Evolutionary conservation across 1,140 invertebrate genomes (phyloP), one percentile per base, ranked within the genome.

Genomic region (Theocolax elegans): DNA sequence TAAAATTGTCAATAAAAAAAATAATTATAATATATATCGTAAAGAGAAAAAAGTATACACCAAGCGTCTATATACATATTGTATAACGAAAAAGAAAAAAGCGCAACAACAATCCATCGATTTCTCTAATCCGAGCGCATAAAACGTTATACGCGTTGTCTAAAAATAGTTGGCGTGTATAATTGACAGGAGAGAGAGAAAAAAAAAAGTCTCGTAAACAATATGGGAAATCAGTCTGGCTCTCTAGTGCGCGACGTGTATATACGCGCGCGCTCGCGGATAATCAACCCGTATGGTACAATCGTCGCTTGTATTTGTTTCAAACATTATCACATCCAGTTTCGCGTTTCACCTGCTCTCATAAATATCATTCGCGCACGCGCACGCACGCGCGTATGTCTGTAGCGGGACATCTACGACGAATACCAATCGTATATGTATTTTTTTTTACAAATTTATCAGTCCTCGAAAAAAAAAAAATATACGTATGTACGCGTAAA

Each of bases 271-370:
- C 62, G 59, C 17, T 10, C 35, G 49, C 70, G 64, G 58, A 72
- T 72, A 72, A 72, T 72, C 71, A 63, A 63, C 71, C 71, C 71
- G 71, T 72, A 72, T 72, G 64, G 42, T 49, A 49, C 63, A 62
- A 72, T 67, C 63, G 40, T 71, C 60, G 65, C 35, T 44, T 54
- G 21, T 60, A 53, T 72, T 67, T 67, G 64, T 67, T 72, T 72
- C 64, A 38, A 63, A 54, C 64, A 67, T 71, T 72, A 72, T 72
- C 71, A 67, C 64, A 67, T 72, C 71, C 69, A 71, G 69, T 71
- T 71, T 71, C 64, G 58, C 65, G 71, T 72, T 72, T 67, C 71
- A 72, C 71, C 71, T 72, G 71, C 71, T 66, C 71, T 56, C 71
- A 63, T 66, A 71, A 65, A 71, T 59, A 71, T 66, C 62, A 31